Conservation (phyloP, 1,140 invertebrate genomes). For the Heterodera schachtii region DNA sequence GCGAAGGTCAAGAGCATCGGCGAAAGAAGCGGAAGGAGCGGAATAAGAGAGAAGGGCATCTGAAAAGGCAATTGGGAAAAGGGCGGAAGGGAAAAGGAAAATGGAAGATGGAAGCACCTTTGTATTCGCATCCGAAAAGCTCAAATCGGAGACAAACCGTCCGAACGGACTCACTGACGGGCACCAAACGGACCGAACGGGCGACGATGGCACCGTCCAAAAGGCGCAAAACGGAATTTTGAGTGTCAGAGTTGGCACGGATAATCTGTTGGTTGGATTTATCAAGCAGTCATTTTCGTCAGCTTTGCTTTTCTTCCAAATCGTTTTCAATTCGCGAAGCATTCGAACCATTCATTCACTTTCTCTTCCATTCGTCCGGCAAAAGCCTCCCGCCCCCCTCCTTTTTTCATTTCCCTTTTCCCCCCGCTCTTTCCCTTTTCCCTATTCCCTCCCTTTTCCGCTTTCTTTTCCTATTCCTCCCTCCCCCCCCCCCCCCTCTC, state of each 20-base stretch:
- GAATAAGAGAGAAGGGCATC: conserved; percentile 80
- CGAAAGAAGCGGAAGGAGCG: conserved; percentile 78
- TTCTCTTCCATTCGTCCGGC: not conserved
- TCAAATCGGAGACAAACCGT: conserved; percentile 86
- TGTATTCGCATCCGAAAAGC: conserved; percentile 69
- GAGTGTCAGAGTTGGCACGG: conserved; percentile 80
- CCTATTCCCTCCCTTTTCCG: not conserved
- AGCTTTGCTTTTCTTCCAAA: no score
- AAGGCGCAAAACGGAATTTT: conserved; percentile 76
- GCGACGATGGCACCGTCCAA: conserved; percentile 79
- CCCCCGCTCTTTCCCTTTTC: not conserved
- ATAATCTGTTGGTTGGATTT: conserved; percentile 72
- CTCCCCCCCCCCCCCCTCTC: not conserved
- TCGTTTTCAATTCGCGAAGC: not conserved
- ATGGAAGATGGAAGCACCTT: conserved; percentile 66
- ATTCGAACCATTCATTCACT: not conserved
- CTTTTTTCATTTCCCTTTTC: no score
- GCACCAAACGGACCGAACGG: conserved; percentile 78
- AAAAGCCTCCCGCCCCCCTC: not conserved
- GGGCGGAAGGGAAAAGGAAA: conserved; percentile 26
- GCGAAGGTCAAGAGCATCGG: conserved; percentile 78
- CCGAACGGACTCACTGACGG: conserved; percentile 79
- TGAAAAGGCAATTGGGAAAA: conserved; percentile 65
- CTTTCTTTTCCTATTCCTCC: not conserved
- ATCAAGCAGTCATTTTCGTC: not conserved